phyloP scores from a whole-genome alignment of 2,888 invertebrate species.

The Amphipoea oculea region DNA sequence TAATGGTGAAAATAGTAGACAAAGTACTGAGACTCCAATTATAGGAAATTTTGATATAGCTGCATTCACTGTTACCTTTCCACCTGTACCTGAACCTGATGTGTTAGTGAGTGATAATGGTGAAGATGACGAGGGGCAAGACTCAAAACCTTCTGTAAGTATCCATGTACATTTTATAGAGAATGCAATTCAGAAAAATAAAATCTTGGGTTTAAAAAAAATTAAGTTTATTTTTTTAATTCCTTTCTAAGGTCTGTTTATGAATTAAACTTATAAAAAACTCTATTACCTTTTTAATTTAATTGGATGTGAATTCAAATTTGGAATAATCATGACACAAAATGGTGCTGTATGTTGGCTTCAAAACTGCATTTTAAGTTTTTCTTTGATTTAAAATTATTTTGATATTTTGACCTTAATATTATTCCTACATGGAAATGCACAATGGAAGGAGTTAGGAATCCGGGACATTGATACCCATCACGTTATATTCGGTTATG shows the following conservation, averaged over 20 bases:
- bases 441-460: not conserved
- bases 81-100: not conserved
- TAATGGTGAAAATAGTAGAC: not conserved
- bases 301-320: not conserved
- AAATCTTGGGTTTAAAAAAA: not conserved
- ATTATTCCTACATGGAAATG: not conserved
- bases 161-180: not conserved
- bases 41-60: not conserved
- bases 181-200: too few species aligned
- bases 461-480: too few species aligned
- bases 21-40: not conserved
- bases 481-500: too few species aligned
- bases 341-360: not conserved
- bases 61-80: not conserved
- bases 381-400: not conserved
- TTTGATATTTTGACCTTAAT: not conserved
- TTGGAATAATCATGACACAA: not conserved
- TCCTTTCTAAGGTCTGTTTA: not conserved
- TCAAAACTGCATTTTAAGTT: not conserved
- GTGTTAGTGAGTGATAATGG: not conserved
- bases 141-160: slow-evolving; percentile 1
- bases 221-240: not conserved
- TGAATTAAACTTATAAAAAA: not conserved
- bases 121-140: not conserved
- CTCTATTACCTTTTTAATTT: not conserved